These are phyloP conservation scores for Ormyrus labotus DNA, from an alignment of 2,888 invertebrate species.

Conservation along the genomic window DNA sequence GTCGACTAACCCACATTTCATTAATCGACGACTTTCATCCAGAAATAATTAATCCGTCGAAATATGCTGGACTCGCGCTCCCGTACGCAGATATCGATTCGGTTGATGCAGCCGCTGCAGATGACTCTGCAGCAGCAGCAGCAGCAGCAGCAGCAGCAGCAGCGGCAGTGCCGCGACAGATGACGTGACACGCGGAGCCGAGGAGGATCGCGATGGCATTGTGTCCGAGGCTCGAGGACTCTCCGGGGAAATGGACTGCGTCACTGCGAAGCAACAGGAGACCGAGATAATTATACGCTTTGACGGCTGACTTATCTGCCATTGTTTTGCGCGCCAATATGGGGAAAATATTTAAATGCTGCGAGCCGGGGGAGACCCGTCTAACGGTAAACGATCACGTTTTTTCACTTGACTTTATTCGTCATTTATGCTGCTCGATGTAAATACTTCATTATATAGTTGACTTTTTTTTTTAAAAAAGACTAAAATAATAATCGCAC, in stretches of 20 bases:
- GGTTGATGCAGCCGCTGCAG: not conserved
- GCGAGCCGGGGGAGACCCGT: too few relatives aligned
- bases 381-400: too few relatives aligned
- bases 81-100: not conserved
- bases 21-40: too few relatives aligned
- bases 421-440: too few relatives aligned
- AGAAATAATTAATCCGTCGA: too few relatives aligned
- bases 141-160: not conserved
- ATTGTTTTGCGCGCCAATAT: slow-evolving; percentile 14
- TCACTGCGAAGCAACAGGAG: not conserved
- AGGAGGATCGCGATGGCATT: slow-evolving; percentile 4
- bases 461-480: too few relatives aligned
- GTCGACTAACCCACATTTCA: too few relatives aligned
- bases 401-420: too few relatives aligned
- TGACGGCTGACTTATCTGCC: slow-evolving; percentile 7
- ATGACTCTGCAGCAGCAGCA: slow-evolving; percentile 12
- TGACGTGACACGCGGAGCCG: slow-evolving; percentile 6
- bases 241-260: not conserved
- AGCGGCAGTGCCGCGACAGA: not conserved
- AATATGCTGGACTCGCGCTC: too few relatives aligned
- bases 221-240: not conserved
- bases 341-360: not conserved
- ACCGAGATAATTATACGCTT: slow-evolving; percentile 34
- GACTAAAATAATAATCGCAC: too few relatives aligned
- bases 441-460: too few relatives aligned